phyloP scores from a whole-genome alignment of 1,140 invertebrate species.

The Bombus polaris region DNA sequence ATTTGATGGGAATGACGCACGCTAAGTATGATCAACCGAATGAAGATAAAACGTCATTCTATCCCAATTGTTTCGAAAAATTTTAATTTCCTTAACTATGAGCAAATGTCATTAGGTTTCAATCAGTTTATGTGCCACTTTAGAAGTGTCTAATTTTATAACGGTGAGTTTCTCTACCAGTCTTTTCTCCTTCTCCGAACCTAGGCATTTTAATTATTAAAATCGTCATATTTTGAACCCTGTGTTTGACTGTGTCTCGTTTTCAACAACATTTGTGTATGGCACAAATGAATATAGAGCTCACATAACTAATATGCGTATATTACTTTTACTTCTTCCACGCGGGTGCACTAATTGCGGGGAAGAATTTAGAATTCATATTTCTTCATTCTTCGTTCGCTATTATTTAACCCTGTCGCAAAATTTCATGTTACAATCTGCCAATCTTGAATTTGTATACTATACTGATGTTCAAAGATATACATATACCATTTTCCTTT shows the following conservation, averaged over 20 bases:
- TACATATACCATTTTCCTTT: neutral
- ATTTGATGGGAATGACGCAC: conserved; percentile 39
- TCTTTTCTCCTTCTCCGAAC: conserved; percentile 76
- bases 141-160: conserved; percentile 66
- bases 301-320: conserved; percentile 45
- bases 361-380: conserved; percentile 60
- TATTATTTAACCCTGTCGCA: conserved; percentile 36
- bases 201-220: conserved; percentile 72
- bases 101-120: conserved; percentile 60
- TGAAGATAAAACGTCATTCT: conserved; percentile 40
- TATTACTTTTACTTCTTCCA: conserved; percentile 50
- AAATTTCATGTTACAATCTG: conserved; percentile 27
- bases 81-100: conserved; percentile 61
- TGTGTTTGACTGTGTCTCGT: conserved; percentile 65
- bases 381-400: conserved; percentile 15
- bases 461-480: conserved; percentile 9
- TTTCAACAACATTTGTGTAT: conserved; percentile 59
- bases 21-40: conserved; percentile 24
- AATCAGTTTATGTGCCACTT: conserved; percentile 50
- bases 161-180: conserved; percentile 74
- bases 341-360: conserved; percentile 32
- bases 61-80: conserved; percentile 38
- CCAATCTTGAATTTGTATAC: conserved; percentile 35
- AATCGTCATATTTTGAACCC: conserved; percentile 69
- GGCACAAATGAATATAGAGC: conserved; percentile 73